These are phyloP conservation scores for Dendroctonus ponderosae DNA, from an alignment of 1,140 invertebrate genomes.

Conservation along the genomic window DNA sequence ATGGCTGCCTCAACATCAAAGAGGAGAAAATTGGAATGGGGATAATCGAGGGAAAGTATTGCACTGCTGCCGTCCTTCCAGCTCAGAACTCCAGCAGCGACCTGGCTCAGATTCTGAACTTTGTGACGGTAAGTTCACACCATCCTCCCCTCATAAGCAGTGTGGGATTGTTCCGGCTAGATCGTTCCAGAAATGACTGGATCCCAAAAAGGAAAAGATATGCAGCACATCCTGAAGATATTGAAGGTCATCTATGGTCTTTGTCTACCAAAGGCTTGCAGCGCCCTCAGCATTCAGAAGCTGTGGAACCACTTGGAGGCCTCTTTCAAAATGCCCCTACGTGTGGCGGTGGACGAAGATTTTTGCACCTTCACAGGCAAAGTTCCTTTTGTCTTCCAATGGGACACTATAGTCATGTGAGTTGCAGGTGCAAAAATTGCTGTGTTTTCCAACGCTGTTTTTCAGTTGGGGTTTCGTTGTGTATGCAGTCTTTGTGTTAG, in stretches of 20 bases:
- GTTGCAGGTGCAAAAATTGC: conserved; percentile 3
- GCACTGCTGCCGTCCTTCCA: conserved; percentile 32
- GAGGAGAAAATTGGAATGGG: conserved; percentile 12
- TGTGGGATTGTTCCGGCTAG: conserved; percentile 3
- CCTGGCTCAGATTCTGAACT: conserved; percentile 11
- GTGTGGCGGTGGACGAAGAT: conserved; percentile 26
- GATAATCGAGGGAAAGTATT: conserved; percentile 40
- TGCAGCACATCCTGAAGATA: conserved; percentile 20
- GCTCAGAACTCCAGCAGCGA: conserved; percentile 13
- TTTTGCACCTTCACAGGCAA: conserved; percentile 39
- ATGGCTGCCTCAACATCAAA: conserved; percentile 36
- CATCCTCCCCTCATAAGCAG: not conserved
- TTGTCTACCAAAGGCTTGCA: conserved; percentile 38
- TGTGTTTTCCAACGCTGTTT: not conserved
- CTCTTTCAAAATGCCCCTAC: conserved; percentile 30
- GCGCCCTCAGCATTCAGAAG: conserved; percentile 30
- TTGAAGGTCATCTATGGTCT: conserved; percentile 36
- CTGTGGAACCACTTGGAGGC: conserved; percentile 35
- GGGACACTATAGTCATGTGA: conserved; percentile 36
- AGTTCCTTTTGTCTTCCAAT: conserved; percentile 17
- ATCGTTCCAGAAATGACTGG: conserved; percentile 14
- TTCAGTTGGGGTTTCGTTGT: conserved; percentile 3
- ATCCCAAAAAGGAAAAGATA: conserved; percentile 10
- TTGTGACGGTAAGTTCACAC: conserved; percentile 15
- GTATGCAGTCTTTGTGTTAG: not conserved